Base-by-base conservation (phyloP, 1,140 invertebrate genomes). In the Propsilocerus akamusi region DNA sequence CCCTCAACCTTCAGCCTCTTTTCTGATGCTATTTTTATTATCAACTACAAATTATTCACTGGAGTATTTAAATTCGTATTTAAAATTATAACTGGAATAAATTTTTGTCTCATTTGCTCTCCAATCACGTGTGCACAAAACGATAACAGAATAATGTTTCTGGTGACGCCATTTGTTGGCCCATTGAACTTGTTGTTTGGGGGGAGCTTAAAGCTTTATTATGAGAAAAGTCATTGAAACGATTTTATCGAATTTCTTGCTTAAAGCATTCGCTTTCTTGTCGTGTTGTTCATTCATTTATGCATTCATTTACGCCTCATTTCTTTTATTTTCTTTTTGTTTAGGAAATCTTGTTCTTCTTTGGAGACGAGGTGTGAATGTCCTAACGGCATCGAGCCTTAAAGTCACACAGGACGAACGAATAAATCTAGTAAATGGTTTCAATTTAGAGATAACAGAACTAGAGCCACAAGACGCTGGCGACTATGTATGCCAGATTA, bases 401-500 rank as follows among this genome's bases (percentile, higher is more conserved):
- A 80, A 78, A 73, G 77, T 81, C 48, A 78, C 75, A 17, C 65
- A 75, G 37, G 78, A 81, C 62, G 71, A 73, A 52, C 61, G 78
- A 51, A 75, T 80, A 62, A 67, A 74, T 34, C 68, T 81, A 48
- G 76, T 78, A 26, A 75, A 80, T 58, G 78, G 77, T 5, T 80
- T 75, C 59, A 79, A 79, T 59, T 63, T 81, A 51, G 74, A 80
- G 59, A 78, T 81, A 50, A 72, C 73, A 24, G 72, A 78, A 57
- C 74, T 78, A 54, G 63, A 65, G 55, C 63, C 63, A 32, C 63
- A 65, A 57, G 63, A 65, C 57, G 63, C 25, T n/a, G 24, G 25
- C 25, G 72, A 74, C 58, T 79, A 78, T 65, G 75, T 78, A 22
- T 80, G 76, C 59, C 78, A 80, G 66, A 75, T 81, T 30, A 76